Percentiles rank a stretch among this genome's conserved stretches.
Conservation (phyloP, 23 tunicate genomes). For the Halocynthia aurantium region DNA sequence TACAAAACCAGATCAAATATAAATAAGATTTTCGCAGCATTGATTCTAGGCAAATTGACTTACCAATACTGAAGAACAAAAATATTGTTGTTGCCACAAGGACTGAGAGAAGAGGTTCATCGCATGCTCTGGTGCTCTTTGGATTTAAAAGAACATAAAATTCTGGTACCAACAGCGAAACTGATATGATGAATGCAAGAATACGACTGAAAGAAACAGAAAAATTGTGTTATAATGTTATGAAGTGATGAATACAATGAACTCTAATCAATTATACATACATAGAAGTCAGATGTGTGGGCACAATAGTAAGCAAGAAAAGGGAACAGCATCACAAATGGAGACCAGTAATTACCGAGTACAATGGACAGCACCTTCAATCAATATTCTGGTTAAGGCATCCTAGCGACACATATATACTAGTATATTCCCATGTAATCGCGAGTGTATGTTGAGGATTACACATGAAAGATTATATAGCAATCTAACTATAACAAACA, state of each 20-base stretch:
- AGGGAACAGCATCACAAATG: too few species aligned
- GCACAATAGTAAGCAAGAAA: too few species aligned
- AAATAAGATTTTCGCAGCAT: not conserved
- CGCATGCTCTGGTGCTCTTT: constrained; percentile 59
- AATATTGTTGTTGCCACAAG: constrained; percentile 78
- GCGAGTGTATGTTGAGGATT: too few species aligned
- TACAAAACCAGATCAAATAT: constrained; percentile 5
- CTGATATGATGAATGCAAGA: constrained; percentile 36
- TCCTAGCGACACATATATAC: too few species aligned
- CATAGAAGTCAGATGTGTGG: too few species aligned
- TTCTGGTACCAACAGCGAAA: constrained; percentile 57
- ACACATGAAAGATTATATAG: too few species aligned
- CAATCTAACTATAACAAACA: too few species aligned
- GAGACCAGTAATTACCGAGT: too few species aligned
- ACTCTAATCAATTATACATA: too few species aligned
- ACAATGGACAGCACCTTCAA: too few species aligned
- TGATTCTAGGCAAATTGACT: not conserved
- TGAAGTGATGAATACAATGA: not conserved
- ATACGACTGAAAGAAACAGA: constrained; percentile 47
- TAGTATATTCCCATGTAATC: too few species aligned
- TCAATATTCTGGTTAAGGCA: too few species aligned
- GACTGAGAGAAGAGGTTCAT: constrained; percentile 48
- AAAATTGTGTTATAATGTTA: not conserved
- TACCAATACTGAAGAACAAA: constrained; percentile 63
- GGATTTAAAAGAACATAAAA: constrained; percentile 54